phyloP scores from a whole-genome alignment of 2,113 vertebrate species.

The Lipophrys pholis region DNA sequence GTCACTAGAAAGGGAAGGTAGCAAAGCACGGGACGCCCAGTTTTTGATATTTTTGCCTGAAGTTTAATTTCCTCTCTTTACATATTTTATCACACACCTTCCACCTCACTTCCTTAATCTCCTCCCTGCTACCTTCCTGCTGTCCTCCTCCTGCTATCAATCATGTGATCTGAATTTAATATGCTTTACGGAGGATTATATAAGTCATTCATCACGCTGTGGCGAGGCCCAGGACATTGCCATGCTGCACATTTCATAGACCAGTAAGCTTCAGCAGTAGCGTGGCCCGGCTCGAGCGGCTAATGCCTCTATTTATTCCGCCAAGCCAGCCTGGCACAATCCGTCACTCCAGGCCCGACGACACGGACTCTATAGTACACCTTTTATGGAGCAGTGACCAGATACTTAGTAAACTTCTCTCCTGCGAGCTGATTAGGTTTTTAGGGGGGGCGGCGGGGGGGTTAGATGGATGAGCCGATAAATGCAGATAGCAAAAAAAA shows the following conservation, averaged over 20 bases:
- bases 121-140: slow-evolving; percentile 34
- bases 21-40: slow-evolving; percentile 4
- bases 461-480: slow-evolving; percentile 21
- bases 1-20: slow-evolving; percentile 50
- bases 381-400: slow-evolving; percentile 40
- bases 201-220: slow-evolving; percentile 78
- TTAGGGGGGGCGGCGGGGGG: too few species aligned
- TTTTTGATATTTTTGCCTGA: slow-evolving; percentile 79
- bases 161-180: slow-evolving; percentile 81
- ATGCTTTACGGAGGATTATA: slow-evolving; percentile 77
- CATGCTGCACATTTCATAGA: slow-evolving; percentile 77
- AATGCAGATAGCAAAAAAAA: slow-evolving; percentile 11
- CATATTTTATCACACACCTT: slow-evolving; percentile 78
- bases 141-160: slow-evolving; percentile 66
- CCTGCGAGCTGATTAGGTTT: slow-evolving; percentile 26
- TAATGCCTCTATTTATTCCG: slow-evolving; percentile 79
- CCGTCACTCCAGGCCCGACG: slow-evolving; percentile 55
- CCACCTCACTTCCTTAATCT: slow-evolving; percentile 37
- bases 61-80: slow-evolving; percentile 82
- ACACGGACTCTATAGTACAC: slow-evolving; percentile 23
- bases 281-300: slow-evolving; percentile 57
- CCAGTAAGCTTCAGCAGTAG: slow-evolving; percentile 67
- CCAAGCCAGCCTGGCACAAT: slow-evolving; percentile 50
- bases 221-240: slow-evolving; percentile 61
- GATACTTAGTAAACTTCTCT: slow-evolving; percentile 58